These are phyloP conservation scores for Cheirogaleus major DNA, from an alignment of 2,797 vertebrate genomes.

Conservation along the genomic window DNA sequence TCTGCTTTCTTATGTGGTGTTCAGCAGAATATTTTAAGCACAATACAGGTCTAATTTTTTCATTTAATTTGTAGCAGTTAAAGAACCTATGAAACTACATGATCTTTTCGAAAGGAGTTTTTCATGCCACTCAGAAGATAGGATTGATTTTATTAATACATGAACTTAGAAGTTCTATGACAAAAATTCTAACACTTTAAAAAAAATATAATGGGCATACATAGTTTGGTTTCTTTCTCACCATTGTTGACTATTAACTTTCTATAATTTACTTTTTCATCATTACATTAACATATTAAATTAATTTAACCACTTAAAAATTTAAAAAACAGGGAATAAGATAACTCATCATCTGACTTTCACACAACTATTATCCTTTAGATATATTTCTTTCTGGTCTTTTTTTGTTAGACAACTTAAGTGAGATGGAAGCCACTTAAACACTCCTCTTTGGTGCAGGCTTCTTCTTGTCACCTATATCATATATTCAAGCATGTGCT, in stretches of 20 bases:
- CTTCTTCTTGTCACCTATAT: background rate
- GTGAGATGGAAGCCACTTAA: background rate
- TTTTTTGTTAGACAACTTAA: background rate
- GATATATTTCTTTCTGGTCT: background rate
- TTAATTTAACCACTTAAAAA: background rate
- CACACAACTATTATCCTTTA: background rate
- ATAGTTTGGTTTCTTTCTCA: background rate
- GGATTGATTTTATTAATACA: background rate
- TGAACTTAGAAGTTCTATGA: background rate
- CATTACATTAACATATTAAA: background rate
- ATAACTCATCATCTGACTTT: background rate
- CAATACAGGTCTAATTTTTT: background rate
- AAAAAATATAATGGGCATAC: background rate
- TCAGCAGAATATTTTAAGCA: background rate
- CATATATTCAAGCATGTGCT: background rate
- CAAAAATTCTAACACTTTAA: background rate
- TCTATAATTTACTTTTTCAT: background rate
- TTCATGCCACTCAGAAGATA: background rate
- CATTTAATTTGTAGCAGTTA: background rate
- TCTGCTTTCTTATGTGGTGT: background rate
- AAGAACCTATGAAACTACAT: background rate
- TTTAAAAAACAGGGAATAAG: background rate
- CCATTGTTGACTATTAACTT: background rate
- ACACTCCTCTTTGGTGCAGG: background rate
- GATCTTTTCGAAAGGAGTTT: background rate